Base-by-base conservation (phyloP, 2,888 invertebrate species). In the Stegophylla sp. region DNA sequence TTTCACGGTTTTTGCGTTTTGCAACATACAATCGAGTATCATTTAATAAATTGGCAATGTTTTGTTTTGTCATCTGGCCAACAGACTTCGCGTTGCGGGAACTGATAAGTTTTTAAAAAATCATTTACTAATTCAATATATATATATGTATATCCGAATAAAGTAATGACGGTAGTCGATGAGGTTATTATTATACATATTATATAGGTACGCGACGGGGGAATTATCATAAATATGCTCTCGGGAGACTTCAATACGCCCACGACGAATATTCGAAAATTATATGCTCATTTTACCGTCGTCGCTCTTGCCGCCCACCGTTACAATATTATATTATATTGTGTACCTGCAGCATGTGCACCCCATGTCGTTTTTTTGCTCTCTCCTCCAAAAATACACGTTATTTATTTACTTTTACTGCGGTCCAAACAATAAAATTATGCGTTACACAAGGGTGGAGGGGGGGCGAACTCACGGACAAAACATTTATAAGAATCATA, bases 241-340 rank as follows among this genome's bases (percentile, higher is more conserved):
- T 13, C 56, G 48, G 59, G 59, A 77, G 77, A 77, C 56, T 77
- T 77, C 15, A 69, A 77, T 67, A 77, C 67, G 34, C 59, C 77
- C 45, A 59, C 76, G 45, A 77, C 45, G 59, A 77, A 34, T 34
- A 34, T 17, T 59, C 41, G 67, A 56, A 59, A 77, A 77, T n/a
- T n/a, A 59, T 69, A 79, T 48, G 69, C 41, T 34, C 61, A 69
- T 71, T 79, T 69, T 34, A 45, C 12, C 51, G 20, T 59, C 12
- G 17, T 61, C 74, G 17, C 61, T 17, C 34, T 75, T n/a, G 9
- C 45, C 77, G 28, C 77, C 59, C 34, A 61, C 69, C 45, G 17
- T 59, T 77, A 45, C 34, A 23, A 69, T 66, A 26, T 76, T 28
- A 28, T 56, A 51, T 76, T 67, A 45, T 41, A 41, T 48, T 66